Conservation (phyloP, 2,888 invertebrate species). For the Phortica magna region DNA sequence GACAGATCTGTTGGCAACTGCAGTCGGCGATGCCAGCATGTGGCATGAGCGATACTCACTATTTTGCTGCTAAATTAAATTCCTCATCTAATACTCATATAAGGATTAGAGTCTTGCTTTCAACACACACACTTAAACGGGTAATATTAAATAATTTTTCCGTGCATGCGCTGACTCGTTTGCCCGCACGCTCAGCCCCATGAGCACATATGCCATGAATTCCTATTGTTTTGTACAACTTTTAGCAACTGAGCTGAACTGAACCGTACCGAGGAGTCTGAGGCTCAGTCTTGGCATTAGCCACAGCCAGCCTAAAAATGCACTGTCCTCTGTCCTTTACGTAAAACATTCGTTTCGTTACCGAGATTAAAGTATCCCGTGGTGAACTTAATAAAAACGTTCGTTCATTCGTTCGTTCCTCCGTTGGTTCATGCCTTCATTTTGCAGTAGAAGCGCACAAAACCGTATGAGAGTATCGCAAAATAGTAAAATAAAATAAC, state of each 20-base stretch:
- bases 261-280: neutral
- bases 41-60: constrained; percentile 23
- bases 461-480: neutral
- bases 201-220: constrained; percentile 70
- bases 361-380: constrained; percentile 77
- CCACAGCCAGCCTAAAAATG: constrained; percentile 38
- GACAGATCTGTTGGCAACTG: constrained; percentile 58
- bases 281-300: constrained; percentile 38
- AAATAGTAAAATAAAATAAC: neutral
- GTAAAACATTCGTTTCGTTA: constrained; percentile 2
- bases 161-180: constrained; percentile 46
- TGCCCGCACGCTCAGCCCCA: constrained; percentile 26
- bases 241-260: neutral
- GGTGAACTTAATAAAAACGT: constrained; percentile 77
- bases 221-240: constrained; percentile 39
- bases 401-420: constrained; percentile 7
- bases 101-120: constrained; percentile 58
- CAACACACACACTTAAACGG: constrained; percentile 45
- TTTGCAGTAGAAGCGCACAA: constrained; percentile 3
- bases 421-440: neutral
- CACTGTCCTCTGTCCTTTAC: neutral
- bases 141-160: constrained; percentile 69
- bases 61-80: constrained; percentile 72
- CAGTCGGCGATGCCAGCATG: constrained; percentile 21
- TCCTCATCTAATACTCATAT: constrained; percentile 72